Conservation (phyloP, 2,888 invertebrate genomes). For the Patella ulyssiponensis region DNA sequence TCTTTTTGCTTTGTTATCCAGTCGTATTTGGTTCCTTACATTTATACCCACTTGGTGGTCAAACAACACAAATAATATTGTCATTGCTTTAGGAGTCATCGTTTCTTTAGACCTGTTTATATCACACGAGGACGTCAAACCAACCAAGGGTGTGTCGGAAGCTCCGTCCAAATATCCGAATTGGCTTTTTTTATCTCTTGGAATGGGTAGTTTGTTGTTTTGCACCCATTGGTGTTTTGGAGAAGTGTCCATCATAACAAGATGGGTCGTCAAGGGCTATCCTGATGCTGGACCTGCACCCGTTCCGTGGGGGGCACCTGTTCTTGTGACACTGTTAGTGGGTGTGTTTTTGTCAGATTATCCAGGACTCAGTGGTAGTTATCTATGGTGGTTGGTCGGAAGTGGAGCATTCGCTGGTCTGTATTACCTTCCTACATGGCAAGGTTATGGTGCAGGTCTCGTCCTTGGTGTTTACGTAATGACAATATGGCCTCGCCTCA, state of each 20-base stretch:
- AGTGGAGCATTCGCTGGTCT: conserved; percentile 49
- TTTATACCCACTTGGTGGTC: conserved; percentile 72
- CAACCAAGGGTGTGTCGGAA: neutral
- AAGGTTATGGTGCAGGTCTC: conserved; percentile 65
- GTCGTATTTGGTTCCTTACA: conserved; percentile 67
- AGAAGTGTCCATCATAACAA: conserved; percentile 68
- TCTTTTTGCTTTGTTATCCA: conserved; percentile 60
- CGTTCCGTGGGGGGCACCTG: conserved; percentile 65
- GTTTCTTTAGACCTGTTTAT: conserved; percentile 63
- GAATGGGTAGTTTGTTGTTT: conserved; percentile 69
- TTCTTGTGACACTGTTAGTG: conserved; percentile 52
- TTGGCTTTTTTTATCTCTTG: conserved; percentile 61
- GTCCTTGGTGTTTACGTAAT: conserved; percentile 64
- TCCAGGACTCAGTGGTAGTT: conserved; percentile 44
- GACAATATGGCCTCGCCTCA: conserved; percentile 68
- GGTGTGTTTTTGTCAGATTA: conserved; percentile 56
- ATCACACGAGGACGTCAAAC: conserved; percentile 34
- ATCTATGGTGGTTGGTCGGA: conserved; percentile 64
- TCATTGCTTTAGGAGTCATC: conserved; percentile 63
- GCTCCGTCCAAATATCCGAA: conserved; percentile 33
- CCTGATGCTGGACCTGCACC: conserved; percentile 69
- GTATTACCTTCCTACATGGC: conserved; percentile 66
- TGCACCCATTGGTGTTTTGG: conserved; percentile 69
- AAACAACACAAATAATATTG: conserved; percentile 57
- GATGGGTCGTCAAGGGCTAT: conserved; percentile 69